These are phyloP conservation scores for Menidia beryllina DNA, from an alignment of 2,113 vertebrate genomes.

Conservation along the genomic window DNA sequence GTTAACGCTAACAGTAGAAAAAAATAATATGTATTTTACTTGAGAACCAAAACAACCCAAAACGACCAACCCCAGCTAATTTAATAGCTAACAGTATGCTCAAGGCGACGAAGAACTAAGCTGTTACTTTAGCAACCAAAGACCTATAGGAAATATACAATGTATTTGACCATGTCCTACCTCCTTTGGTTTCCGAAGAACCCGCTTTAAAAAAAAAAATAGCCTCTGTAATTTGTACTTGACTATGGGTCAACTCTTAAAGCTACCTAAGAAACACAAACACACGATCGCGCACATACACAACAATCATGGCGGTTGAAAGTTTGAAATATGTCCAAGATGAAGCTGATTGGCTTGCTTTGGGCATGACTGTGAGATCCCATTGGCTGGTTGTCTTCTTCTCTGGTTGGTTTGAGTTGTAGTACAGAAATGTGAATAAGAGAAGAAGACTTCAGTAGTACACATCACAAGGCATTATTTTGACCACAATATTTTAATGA, in stretches of 20 bases:
- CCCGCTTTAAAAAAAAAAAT: neutral
- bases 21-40: neutral
- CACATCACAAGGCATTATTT: no score
- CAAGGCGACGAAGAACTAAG: neutral
- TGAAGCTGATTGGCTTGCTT: slow-evolving; percentile 58
- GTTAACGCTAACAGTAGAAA: neutral
- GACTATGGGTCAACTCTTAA: neutral
- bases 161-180: neutral
- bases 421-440: neutral
- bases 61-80: neutral
- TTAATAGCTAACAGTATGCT: neutral
- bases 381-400: slow-evolving; percentile 62
- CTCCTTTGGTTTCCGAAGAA: neutral
- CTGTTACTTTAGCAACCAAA: neutral
- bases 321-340: slow-evolving; percentile 64
- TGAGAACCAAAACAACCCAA: neutral
- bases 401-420: neutral
- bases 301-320: slow-evolving; percentile 59
- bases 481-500: no score
- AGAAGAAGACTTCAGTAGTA: no score
- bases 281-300: neutral
- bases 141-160: accelerated
- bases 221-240: neutral
- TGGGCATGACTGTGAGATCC: neutral
- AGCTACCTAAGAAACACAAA: neutral